Evolutionary conservation across 2,888 invertebrate genomes (phyloP).

Genomic region (Platycheirus albimanus): DNA sequence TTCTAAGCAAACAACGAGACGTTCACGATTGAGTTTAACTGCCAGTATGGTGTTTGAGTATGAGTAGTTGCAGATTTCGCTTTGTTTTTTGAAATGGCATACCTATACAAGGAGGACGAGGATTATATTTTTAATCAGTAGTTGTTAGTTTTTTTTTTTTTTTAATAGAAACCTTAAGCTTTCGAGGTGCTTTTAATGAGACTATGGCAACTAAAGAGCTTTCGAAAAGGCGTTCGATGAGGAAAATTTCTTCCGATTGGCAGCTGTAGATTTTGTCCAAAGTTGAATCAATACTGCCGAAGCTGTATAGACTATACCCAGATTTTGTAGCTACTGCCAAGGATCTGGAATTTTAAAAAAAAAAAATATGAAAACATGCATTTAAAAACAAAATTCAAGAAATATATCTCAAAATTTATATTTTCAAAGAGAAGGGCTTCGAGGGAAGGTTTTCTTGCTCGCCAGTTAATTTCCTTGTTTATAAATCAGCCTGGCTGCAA

Average conservation of each 20-base stretch:
- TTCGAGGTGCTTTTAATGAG: constrained; percentile 94
- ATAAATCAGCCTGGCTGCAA: too few species aligned
- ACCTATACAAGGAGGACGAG: constrained; percentile 85
- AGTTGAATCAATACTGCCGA: constrained; percentile 90
- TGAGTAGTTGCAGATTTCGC: constrained; percentile 98
- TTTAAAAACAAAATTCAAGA: too few species aligned
- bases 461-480: too few species aligned
- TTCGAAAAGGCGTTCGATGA: constrained; percentile 98
- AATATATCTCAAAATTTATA: too few species aligned
- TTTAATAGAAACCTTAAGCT: constrained; percentile 80
- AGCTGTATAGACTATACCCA: constrained; percentile 94
- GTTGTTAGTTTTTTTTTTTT: background rate
- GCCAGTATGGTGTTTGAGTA: constrained; percentile 97
- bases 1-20: constrained; percentile 98
- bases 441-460: too few species aligned
- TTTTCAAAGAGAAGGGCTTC: too few species aligned
- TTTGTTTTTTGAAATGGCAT: constrained; percentile 98
- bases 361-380: too few species aligned
- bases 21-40: constrained; percentile 96
- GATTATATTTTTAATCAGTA: constrained; percentile 17
- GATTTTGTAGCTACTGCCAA: constrained; percentile 95
- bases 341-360: constrained; percentile 85
- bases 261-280: constrained; percentile 95
- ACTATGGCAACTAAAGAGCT: constrained; percentile 98
- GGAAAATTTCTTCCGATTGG: constrained; percentile 92